These are phyloP conservation scores for Sturmia bella DNA, from an alignment of 2,888 invertebrate species.

Conservation along the genomic window DNA sequence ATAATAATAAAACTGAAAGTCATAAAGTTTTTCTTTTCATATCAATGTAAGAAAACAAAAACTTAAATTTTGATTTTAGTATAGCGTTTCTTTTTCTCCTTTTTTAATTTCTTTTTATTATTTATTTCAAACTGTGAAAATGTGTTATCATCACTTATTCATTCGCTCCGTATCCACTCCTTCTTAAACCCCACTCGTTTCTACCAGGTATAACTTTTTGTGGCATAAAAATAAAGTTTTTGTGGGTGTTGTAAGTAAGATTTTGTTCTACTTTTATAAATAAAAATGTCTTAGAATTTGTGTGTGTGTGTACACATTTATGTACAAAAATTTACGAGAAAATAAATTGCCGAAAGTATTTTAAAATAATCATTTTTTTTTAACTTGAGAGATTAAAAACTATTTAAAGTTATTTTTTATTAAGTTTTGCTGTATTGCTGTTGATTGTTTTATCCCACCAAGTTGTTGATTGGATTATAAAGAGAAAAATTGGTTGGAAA, in stretches of 20 bases:
- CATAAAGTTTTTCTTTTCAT: neutral
- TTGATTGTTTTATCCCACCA: constrained; percentile 4
- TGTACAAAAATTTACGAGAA: constrained; percentile 37
- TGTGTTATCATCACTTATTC: constrained; percentile 49
- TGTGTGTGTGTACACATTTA: constrained; percentile 4
- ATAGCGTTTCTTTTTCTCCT: too few relatives aligned
- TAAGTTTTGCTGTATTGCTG: neutral
- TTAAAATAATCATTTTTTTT: constrained; percentile 27
- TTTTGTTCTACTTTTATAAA: constrained; percentile 35
- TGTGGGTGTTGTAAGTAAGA: constrained; percentile 1
- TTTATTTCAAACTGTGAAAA: constrained; percentile 49
- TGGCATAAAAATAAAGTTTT: constrained; percentile 8
- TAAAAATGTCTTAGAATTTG: constrained; percentile 28
- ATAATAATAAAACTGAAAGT: constrained; percentile 1
- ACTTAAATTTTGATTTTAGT: constrained; percentile 10
- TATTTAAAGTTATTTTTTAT: constrained; percentile 26
- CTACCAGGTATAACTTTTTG: neutral
- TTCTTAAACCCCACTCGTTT: neutral
- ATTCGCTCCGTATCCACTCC: constrained; percentile 9
- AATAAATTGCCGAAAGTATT: constrained; percentile 42
- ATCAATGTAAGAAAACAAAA: constrained; percentile 5
- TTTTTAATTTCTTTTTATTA: constrained; percentile 9
- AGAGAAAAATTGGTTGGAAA: too few relatives aligned
- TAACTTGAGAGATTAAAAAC: constrained; percentile 38
- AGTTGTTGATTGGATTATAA: neutral